phyloP scores from a whole-genome alignment of 2,888 invertebrate genomes.

The Steinernema hermaphroditum region DNA sequence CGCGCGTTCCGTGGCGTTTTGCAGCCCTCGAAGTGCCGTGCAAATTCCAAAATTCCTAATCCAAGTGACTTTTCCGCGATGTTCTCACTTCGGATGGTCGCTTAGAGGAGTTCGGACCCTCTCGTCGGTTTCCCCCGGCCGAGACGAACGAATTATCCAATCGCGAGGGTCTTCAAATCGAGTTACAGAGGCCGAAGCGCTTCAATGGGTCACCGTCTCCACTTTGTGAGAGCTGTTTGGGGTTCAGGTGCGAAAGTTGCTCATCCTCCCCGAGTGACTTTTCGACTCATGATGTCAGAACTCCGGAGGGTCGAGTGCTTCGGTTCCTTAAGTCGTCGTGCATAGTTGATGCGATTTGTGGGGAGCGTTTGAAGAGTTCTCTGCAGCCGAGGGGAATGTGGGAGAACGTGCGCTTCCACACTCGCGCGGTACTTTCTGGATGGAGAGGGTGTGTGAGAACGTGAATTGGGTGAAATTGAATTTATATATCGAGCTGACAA shows the following conservation, averaged over 20 bases:
- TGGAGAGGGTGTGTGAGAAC: too few relatives aligned
- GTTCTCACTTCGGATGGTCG: background rate
- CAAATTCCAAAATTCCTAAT: background rate
- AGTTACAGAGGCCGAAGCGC: background rate
- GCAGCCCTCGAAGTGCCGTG: background rate
- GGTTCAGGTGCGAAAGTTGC: too few relatives aligned
- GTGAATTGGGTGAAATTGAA: too few relatives aligned
- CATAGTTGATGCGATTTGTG: background rate
- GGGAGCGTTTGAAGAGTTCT: background rate
- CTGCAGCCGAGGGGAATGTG: background rate
- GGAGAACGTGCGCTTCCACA: background rate
- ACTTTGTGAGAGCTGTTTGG: too few relatives aligned
- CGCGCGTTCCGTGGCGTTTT: background rate
- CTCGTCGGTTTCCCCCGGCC: background rate
- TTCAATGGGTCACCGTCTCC: too few relatives aligned
- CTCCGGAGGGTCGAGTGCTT: background rate
- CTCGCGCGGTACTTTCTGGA: too few relatives aligned
- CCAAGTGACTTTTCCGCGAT: background rate
- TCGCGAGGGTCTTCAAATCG: conserved; percentile 5
- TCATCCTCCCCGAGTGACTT: too few relatives aligned
- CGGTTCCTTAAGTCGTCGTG: background rate
- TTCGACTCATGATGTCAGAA: background rate
- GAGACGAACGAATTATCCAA: background rate
- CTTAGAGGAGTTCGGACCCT: too few relatives aligned
- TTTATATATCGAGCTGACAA: too few relatives aligned